phyloP scores from a whole-genome alignment of 2,888 invertebrate genomes.

The Glaucopsyche alexis region DNA sequence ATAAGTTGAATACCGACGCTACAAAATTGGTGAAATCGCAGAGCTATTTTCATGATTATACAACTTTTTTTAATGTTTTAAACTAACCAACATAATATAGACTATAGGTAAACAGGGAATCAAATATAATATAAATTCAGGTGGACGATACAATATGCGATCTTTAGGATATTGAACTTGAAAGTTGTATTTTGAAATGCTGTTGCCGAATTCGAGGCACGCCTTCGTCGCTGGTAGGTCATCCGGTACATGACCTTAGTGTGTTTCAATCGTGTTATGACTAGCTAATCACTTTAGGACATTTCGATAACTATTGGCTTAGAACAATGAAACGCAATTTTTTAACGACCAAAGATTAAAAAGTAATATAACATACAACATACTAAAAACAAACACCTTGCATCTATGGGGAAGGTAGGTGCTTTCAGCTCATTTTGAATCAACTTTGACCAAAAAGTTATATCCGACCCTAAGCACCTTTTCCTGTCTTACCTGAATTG shows the following conservation, averaged over 20 bases:
- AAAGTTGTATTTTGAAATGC: constrained; percentile 40
- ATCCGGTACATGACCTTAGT: constrained; percentile 47
- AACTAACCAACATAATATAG: neutral
- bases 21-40: neutral
- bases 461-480: neutral
- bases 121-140: neutral
- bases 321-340: neutral
- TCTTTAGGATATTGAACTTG: constrained; percentile 23
- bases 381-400: no score
- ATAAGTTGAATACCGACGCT: neutral
- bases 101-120: neutral
- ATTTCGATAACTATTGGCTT: neutral
- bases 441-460: neutral
- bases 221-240: constrained; percentile 47
- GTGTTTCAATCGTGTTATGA: constrained; percentile 41
- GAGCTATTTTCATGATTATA: neutral
- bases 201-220: constrained; percentile 44
- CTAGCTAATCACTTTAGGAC: constrained; percentile 11
- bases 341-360: neutral
- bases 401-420: no score
- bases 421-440: neutral
- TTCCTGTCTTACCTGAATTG: constrained; percentile 6
- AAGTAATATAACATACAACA: no score
- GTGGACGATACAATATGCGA: neutral
- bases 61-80: neutral